Conservation (phyloP, 2,113 vertebrate species). For the Pipra filicauda region DNA sequence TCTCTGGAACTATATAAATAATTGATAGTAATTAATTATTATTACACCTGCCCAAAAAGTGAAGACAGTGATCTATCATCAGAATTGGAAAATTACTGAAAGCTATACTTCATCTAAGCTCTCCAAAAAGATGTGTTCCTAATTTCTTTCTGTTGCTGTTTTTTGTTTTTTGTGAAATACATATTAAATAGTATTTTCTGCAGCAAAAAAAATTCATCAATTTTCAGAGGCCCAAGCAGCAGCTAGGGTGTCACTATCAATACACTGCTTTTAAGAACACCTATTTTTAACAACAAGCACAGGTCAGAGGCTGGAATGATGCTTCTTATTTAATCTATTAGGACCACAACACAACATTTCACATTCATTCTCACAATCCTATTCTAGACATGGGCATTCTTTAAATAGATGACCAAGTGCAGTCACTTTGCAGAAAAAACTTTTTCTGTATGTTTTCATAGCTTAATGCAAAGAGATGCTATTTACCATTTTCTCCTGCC, state of each 20-base stretch:
- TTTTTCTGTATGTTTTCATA: neutral
- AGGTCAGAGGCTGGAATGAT: neutral
- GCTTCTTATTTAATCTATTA: neutral
- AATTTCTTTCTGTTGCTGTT: neutral
- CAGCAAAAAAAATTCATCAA: neutral
- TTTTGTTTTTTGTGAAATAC: neutral
- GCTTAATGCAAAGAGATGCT: neutral
- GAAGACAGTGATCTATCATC: neutral
- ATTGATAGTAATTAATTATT: constrained; percentile 37
- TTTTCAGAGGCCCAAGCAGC: neutral
- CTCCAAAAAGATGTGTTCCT: neutral
- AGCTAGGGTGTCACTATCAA: neutral
- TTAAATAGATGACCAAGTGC: neutral
- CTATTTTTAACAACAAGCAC: neutral
- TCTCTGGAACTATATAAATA: constrained; percentile 7
- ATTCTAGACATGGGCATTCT: fast-evolving
- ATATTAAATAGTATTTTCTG: neutral
- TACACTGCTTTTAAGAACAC: neutral
- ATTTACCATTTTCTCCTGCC: neutral
- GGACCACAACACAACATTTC: neutral
- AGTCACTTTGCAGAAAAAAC: neutral
- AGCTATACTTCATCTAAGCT: neutral
- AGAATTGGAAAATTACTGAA: constrained; percentile 6
- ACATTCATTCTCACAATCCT: neutral
- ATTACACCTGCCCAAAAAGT: neutral